A percentile compares a stretch with the other conserved stretches of the same genome.
These are phyloP conservation scores for Trochalopteron elliotii DNA, from an alignment of 2,113 vertebrate genomes.

Conservation along the genomic window DNA sequence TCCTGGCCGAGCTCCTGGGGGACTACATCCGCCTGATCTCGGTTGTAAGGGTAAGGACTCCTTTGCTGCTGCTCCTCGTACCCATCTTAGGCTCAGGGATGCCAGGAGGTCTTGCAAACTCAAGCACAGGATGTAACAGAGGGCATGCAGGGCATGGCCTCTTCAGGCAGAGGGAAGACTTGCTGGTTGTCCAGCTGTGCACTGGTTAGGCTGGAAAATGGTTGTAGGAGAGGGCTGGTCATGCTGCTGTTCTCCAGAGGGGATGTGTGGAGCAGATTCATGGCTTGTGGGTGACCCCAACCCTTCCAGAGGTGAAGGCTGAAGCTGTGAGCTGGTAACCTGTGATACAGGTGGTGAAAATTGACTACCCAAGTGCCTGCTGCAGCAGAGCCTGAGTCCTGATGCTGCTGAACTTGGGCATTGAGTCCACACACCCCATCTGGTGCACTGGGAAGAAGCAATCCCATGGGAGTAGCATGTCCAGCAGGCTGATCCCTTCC, in stretches of 20 bases:
- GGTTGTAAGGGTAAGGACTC: conserved; percentile 83
- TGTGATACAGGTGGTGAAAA: background rate
- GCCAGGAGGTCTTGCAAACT: background rate
- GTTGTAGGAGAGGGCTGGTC: background rate
- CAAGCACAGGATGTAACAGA: background rate
- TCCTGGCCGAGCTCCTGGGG: conserved; percentile 89
- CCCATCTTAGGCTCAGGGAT: background rate
- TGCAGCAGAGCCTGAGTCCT: background rate
- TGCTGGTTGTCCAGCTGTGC: background rate
- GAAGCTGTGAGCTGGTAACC: background rate
- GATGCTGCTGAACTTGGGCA: background rate
- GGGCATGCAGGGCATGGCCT: background rate
- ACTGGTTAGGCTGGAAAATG: rapidly evolving
- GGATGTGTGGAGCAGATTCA: background rate
- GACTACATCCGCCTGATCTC: conserved; percentile 95
- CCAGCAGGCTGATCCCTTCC: background rate
- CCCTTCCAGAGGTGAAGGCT: background rate
- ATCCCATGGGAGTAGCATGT: background rate
- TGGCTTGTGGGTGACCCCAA: background rate
- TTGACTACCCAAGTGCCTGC: rapidly evolving
- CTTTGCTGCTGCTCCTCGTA: background rate
- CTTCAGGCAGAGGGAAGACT: background rate
- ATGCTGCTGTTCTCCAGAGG: background rate
- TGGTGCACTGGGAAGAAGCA: background rate
- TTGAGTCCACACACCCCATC: background rate